Conservation (phyloP, 2,888 invertebrate species). For the Agonum fuliginosum region DNA sequence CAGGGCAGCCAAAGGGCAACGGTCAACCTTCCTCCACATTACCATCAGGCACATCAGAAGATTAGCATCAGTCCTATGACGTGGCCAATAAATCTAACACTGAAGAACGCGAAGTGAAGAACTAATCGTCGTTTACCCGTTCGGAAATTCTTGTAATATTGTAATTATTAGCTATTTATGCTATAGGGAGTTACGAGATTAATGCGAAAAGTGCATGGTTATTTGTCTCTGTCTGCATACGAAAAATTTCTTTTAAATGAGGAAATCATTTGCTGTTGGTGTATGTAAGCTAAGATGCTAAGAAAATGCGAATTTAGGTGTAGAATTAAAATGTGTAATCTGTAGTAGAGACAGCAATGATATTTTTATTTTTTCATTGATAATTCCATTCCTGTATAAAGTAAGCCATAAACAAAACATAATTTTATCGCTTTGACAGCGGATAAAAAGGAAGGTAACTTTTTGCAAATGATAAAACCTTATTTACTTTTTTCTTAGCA, state of each 20-base stretch:
- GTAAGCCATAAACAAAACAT: too few relatives aligned
- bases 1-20: constrained; percentile 5
- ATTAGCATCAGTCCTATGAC: constrained; percentile 33
- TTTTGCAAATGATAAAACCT: too few relatives aligned
- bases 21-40: not conserved
- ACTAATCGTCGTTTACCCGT: constrained; percentile 21
- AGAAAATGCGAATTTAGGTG: too few relatives aligned
- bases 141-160: not conserved
- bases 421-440: too few relatives aligned
- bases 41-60: constrained; percentile 7
- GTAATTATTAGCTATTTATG: constrained; percentile 17
- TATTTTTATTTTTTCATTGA: too few relatives aligned
- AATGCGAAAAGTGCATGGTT: not conserved
- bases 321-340: too few relatives aligned
- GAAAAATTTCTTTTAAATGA: not conserved
- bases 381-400: too few relatives aligned
- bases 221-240: not conserved
- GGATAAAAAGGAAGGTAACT: too few relatives aligned
- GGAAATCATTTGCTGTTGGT: not conserved
- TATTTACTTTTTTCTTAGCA: too few relatives aligned
- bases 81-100: constrained; percentile 16
- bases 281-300: too few relatives aligned
- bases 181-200: not conserved
- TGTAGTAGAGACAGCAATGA: too few relatives aligned
- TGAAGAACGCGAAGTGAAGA: constrained; percentile 3